Evolutionary conservation across 2,797 vertebrate species (phyloP).

Genomic region (Crypturellus tataupa): DNA sequence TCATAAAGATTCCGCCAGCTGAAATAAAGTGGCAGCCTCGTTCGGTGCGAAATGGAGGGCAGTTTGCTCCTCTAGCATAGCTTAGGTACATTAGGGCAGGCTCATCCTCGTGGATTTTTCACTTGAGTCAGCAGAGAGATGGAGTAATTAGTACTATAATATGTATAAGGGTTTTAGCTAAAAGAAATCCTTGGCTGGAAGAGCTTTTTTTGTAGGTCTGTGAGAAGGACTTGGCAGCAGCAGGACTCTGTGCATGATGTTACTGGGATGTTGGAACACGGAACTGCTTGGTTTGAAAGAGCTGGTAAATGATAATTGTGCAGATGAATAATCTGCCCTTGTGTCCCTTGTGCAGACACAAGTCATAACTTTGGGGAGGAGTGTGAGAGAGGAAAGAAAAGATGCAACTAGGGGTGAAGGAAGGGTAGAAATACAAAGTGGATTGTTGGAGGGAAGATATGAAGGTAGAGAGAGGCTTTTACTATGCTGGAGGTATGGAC

Average conservation of each 20-base stretch:
- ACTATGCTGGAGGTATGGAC: background rate
- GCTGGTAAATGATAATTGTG: conserved; percentile 8
- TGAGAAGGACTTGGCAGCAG: conserved; percentile 48
- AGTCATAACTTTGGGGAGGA: background rate
- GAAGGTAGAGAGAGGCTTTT: background rate
- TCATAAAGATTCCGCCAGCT: conserved; percentile 63
- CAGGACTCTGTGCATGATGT: conserved; percentile 26
- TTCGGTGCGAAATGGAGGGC: background rate
- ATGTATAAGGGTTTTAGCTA: conserved; percentile 44
- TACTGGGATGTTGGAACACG: conserved; percentile 50
- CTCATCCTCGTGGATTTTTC: conserved; percentile 57
- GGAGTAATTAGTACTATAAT: conserved; percentile 55
- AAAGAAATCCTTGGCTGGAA: conserved; percentile 55
- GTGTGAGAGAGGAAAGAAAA: background rate
- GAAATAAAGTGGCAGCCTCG: conserved; percentile 57
- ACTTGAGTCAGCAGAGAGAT: conserved; percentile 70
- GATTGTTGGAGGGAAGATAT: background rate
- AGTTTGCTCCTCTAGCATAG: conserved; percentile 12
- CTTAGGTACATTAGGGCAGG: conserved; percentile 50
- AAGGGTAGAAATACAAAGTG: background rate
- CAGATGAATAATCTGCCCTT: conserved; percentile 46
- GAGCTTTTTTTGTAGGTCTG: conserved; percentile 4
- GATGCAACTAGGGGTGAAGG: background rate
- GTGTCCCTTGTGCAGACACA: conserved; percentile 6
- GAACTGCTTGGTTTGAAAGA: conserved; percentile 37